These are phyloP conservation scores for Murina feae DNA, from an alignment of 2,113 vertebrate species.

Conservation along the genomic window DNA sequence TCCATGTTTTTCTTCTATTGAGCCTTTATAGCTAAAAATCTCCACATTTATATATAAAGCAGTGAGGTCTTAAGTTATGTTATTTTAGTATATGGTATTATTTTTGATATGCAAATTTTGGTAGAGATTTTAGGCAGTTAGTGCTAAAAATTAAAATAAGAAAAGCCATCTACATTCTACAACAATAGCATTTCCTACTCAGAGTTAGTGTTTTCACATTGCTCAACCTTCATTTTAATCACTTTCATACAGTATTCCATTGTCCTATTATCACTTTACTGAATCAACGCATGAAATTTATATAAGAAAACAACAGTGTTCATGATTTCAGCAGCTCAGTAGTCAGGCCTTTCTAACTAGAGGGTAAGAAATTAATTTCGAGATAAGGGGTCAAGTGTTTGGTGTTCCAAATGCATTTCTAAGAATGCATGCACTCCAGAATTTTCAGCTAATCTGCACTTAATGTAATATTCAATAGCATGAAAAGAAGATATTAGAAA, in stretches of 20 bases:
- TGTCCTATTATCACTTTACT: neutral
- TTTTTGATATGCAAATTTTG: constrained; percentile 46
- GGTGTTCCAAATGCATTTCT: neutral
- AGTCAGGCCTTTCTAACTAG: neutral
- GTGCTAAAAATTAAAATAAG: constrained; percentile 46
- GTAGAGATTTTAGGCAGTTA: constrained; percentile 22
- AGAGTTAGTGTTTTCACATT: constrained; percentile 29
- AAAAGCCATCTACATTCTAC: constrained; percentile 40
- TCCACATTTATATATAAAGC: constrained; percentile 15
- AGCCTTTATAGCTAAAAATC: neutral
- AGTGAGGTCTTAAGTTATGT: neutral
- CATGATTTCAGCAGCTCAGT: neutral
- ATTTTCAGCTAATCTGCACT: neutral
- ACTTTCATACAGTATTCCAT: constrained; percentile 18
- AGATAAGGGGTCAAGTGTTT: neutral
- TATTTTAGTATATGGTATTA: constrained; percentile 32
- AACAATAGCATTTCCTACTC: constrained; percentile 17
- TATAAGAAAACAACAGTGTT: neutral
- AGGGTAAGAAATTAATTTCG: neutral
- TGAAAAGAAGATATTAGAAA: neutral
- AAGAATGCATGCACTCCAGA: neutral
- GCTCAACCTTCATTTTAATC: neutral
- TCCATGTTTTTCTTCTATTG: neutral
- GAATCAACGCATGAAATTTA: neutral
- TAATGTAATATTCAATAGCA: neutral